phyloP scores from a whole-genome alignment of 2,113 vertebrate species.

The Pantherophis guttatus region DNA sequence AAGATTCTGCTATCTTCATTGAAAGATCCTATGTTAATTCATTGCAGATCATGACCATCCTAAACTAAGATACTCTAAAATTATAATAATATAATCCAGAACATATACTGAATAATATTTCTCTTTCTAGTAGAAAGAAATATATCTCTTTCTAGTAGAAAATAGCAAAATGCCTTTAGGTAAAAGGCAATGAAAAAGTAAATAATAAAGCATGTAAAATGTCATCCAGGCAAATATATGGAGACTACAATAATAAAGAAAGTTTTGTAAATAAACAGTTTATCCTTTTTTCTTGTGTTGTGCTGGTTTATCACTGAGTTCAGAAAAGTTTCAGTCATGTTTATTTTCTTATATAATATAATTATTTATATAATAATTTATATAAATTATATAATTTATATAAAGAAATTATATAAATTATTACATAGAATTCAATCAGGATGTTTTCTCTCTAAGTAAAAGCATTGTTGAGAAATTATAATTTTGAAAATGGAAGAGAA shows the following conservation, averaged over 20 bases:
- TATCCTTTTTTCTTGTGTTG: too few species aligned
- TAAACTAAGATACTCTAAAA: not conserved
- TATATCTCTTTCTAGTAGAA: not conserved
- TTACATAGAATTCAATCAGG: not conserved
- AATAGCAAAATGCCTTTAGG: not conserved
- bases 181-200: not conserved
- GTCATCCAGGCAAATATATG: not conserved
- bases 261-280: not conserved
- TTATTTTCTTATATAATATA: not conserved
- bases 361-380: not conserved
- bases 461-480: not conserved
- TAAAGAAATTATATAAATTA: not conserved
- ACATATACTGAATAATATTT: not conserved
- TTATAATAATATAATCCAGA: not conserved
- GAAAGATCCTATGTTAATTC: too few species aligned
- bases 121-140: not conserved
- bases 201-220: not conserved
- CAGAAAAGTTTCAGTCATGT: not conserved
- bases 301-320: too few species aligned
- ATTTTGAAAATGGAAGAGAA: not conserved
- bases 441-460: not conserved
- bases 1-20: not conserved
- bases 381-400: not conserved
- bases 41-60: not conserved
- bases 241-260: not conserved